These are phyloP conservation scores for Gallinago media DNA, from an alignment of 2,113 vertebrate genomes.

Conservation along the genomic window DNA sequence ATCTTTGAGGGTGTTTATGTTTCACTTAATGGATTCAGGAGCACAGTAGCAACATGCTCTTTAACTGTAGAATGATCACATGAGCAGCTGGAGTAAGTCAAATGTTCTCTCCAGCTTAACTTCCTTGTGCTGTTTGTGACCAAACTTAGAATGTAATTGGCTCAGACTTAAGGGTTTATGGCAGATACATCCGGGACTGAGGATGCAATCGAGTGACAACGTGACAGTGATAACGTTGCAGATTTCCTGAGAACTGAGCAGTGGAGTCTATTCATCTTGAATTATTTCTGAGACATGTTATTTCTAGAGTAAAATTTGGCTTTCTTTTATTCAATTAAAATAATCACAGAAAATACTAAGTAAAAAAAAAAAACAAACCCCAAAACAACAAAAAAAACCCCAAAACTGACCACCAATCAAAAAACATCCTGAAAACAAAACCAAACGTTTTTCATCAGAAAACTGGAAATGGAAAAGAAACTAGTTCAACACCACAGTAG, in stretches of 20 bases:
- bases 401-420: too few relatives aligned
- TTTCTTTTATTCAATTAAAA: neutral
- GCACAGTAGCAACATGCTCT: fast-evolving
- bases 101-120: neutral
- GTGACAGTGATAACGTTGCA: fast-evolving
- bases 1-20: neutral
- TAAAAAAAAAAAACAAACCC: neutral
- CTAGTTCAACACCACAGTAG: neutral
- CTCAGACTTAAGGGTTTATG: neutral
- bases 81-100: neutral
- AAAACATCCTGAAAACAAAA: neutral
- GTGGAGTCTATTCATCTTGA: neutral
- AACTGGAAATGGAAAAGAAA: neutral
- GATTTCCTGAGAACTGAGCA: neutral
- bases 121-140: neutral
- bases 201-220: neutral
- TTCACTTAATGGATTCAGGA: neutral
- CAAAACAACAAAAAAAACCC: neutral
- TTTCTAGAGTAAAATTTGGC: neutral
- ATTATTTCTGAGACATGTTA: neutral
- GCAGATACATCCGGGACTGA: neutral
- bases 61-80: fast-evolving
- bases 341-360: neutral
- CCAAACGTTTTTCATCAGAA: neutral
- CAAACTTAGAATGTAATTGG: neutral